Base-by-base conservation (phyloP, 1,140 invertebrate species). In the Cydia amplana region DNA sequence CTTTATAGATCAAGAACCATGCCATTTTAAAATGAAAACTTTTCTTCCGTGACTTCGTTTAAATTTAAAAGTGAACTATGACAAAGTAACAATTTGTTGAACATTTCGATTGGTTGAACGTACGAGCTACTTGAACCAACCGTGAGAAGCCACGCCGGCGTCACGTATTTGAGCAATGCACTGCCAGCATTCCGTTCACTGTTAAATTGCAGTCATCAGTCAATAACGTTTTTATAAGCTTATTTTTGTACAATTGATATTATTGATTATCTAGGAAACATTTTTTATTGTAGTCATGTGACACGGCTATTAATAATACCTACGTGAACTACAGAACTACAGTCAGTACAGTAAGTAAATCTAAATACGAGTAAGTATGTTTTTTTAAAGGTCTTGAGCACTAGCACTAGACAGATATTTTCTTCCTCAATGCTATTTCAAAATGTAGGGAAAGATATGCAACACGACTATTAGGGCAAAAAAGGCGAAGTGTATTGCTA, bases 81-180 rank as follows among this genome's bases (percentile, higher is more conserved):
- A 70, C 28, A 70, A 32, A 32, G 65, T 60, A 60, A 60, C 20
- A 60, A 60, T 23, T 60, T 10, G 2, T 9, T 20, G 5, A 60
- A 60, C 55, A 60, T 60, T 18, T 70, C 32, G 80, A 83, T 60
- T 60, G 76, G 75, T 75, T 76, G 76, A 76, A 73, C 74, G 74
- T 79, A 36, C 51, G 73, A 64, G 60, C 73, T 70, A 70, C 65
- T 51, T 74, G 70, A 72, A 36, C 36, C 65, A 76, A 67, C 65
- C 80, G 78, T 81, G 78, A 79, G 79, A 80, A 79, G 76, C 70
- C 73, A 64, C 65, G 73, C 79, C 65, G 72, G 74, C 75, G 64
- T 40, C 65, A 67, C 28, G 65, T 40, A 70, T 70, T 70, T 40
- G 28, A 36, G 65, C 32, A 70, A 70, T 40, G 65, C 65, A 36